Evolutionary conservation across 92 coral and sea anemone species (phyloP).

Genomic region (Paragorgia papillata): DNA sequence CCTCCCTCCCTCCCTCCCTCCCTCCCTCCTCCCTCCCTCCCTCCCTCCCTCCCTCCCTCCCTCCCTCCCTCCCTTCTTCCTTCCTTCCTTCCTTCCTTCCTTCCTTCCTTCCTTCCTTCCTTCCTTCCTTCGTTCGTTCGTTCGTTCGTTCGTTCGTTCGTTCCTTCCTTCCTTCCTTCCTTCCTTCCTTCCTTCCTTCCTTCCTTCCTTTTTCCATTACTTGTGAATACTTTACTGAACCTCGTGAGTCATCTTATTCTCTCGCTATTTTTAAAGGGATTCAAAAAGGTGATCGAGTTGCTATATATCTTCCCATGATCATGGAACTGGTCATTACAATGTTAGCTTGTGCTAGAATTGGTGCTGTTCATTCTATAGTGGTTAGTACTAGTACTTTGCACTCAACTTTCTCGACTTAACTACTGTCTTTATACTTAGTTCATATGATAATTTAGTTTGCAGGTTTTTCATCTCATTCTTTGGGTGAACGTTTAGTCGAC

Average conservation of each 20-base stretch:
- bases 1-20: too few relatives aligned
- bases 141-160: background rate
- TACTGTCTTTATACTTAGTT: background rate
- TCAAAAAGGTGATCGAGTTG: constrained; percentile 90
- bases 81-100: background rate
- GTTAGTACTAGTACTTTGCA: too few relatives aligned
- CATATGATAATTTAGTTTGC: constrained; percentile 69
- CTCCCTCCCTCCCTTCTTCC: too few relatives aligned
- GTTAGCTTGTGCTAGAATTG: constrained; percentile 97
- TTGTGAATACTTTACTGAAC: too few relatives aligned
- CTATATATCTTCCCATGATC: constrained; percentile 98
- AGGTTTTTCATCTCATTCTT: constrained; percentile 95
- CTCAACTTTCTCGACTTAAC: background rate
- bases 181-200: background rate
- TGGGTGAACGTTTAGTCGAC: constrained; percentile 92
- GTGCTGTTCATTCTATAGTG: constrained; percentile 97
- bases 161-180: too few relatives aligned
- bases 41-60: background rate
- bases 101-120: too few relatives aligned
- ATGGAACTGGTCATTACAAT: constrained; percentile 92
- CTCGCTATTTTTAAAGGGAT: too few relatives aligned
- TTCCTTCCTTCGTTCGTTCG: background rate
- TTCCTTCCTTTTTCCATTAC: too few relatives aligned
- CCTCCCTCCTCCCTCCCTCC: too few relatives aligned
- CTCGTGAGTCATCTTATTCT: too few relatives aligned